Evolutionary conservation across 2,797 vertebrate species (phyloP), one percentile per base, ranked within the genome.

Genomic region (Rhadinocentrus ornatus): DNA sequence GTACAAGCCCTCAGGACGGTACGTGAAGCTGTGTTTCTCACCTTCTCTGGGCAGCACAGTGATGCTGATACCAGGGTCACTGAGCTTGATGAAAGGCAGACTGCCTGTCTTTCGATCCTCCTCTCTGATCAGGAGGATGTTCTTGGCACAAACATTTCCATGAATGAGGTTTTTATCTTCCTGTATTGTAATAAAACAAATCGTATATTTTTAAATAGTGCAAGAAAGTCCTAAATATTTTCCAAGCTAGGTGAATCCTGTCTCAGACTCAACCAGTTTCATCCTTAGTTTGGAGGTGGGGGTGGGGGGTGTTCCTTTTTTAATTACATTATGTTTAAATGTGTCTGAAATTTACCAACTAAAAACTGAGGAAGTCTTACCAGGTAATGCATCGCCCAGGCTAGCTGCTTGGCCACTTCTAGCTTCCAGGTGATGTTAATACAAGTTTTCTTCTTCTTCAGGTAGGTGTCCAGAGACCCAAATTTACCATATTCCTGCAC

Each of bases 391-490:
- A 99, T 97, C 6, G 96, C 97, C 97, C 98, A 96, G 32, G 98
- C 96, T 24, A 99, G 86, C 83, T 99, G 98, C 80, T 99, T 99
- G 57, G 97, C 96, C 86, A 98, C 98, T 87, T 99, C 97, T 60
- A 99, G 91, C 85, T 98, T 99, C 98, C 98, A 99, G 77, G 96
- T 95, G 86, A 98, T 98, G 91, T 97, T 99, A 71, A 99, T 95
- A 62, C 77, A 78, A 77, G 89, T 96, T 89, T 96, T 97, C 64
- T 97, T 98, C 90, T 97, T 97, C 80, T 96, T 98, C 92, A 99
- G 90, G 69, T 99, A 99, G 0, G 91, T 99, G 87, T 99, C 97
- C 89, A 99, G 78, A 0, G 98, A 98, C 46, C 98, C 98, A 90
- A 97, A 97, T 90, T 96, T 97, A 64, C 97, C 96, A 61, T 95